Percentiles rank a stretch among this genome's conserved stretches.
Conservation (phyloP, 2,797 vertebrate species). For the Tamandua tetradactyla region DNA sequence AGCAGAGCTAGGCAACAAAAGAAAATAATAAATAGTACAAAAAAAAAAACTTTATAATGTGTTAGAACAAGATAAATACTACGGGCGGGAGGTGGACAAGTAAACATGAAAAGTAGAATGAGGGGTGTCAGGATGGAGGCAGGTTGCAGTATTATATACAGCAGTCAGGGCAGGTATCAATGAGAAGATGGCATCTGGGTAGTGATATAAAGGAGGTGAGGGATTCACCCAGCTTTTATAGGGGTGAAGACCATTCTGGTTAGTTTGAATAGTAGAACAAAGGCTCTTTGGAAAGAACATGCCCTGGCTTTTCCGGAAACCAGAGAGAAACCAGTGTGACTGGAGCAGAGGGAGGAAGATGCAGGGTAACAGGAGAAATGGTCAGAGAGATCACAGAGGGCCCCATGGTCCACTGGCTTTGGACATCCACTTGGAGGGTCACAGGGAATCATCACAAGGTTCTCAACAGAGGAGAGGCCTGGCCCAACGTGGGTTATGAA, state of each 20-base stretch:
- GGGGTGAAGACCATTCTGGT: not conserved
- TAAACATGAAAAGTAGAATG: not conserved
- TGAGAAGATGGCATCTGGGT: not conserved
- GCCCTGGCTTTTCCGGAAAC: not conserved
- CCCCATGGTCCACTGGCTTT: not conserved
- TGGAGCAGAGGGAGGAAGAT: not conserved
- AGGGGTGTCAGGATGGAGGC: not conserved
- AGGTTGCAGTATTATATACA: not conserved
- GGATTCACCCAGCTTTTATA: too few relatives aligned
- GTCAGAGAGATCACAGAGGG: accelerated
- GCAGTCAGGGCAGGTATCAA: accelerated
- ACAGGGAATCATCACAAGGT: accelerated
- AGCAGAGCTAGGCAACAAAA: not conserved
- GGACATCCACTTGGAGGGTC: accelerated
- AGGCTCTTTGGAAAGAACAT: not conserved
- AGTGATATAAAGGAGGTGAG: not conserved
- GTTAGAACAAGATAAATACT: not conserved
- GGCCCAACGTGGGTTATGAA: not conserved
- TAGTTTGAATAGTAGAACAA: not conserved
- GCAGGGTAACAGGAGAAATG: accelerated
- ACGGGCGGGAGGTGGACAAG: too few relatives aligned
- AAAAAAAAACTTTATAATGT: not conserved
- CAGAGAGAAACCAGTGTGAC: accelerated
- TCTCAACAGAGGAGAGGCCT: not conserved
- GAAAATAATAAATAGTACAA: too few relatives aligned